Conservation (phyloP, 2,888 invertebrate species). For the Lasiommata megera region DNA sequence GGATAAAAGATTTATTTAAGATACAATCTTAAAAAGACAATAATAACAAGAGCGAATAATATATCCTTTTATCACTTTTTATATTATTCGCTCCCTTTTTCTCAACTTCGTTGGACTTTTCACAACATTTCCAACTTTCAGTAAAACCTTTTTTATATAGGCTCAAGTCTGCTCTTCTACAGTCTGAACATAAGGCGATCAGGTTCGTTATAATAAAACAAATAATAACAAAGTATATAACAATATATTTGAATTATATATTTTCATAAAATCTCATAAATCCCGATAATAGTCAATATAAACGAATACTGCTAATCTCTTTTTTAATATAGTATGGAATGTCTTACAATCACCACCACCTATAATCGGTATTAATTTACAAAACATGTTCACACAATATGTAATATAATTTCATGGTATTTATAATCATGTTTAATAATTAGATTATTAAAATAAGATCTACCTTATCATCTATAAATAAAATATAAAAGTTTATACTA, state of each 20-base stretch:
- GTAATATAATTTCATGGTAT: neutral
- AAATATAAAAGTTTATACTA: neutral
- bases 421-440: too few relatives aligned
- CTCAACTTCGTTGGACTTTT: too few relatives aligned
- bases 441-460: too few relatives aligned
- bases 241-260: conserved; percentile 1
- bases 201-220: neutral
- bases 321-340: conserved; percentile 33
- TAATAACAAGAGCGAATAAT: too few relatives aligned
- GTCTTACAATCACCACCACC: conserved; percentile 44
- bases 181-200: too few relatives aligned
- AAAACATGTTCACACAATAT: neutral
- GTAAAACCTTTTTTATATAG: too few relatives aligned
- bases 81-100: too few relatives aligned
- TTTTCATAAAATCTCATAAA: conserved; percentile 6
- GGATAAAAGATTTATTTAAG: too few relatives aligned
- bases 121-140: too few relatives aligned
- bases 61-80: too few relatives aligned
- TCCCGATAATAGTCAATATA: conserved; percentile 3
- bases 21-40: too few relatives aligned
- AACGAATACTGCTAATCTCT: conserved; percentile 33
- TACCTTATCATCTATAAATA: neutral
- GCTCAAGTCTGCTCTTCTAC: too few relatives aligned
- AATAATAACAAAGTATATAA: neutral
- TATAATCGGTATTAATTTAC: neutral